Base-by-base conservation (phyloP, 2,113 vertebrate species). In the Hassar affinis region DNA sequence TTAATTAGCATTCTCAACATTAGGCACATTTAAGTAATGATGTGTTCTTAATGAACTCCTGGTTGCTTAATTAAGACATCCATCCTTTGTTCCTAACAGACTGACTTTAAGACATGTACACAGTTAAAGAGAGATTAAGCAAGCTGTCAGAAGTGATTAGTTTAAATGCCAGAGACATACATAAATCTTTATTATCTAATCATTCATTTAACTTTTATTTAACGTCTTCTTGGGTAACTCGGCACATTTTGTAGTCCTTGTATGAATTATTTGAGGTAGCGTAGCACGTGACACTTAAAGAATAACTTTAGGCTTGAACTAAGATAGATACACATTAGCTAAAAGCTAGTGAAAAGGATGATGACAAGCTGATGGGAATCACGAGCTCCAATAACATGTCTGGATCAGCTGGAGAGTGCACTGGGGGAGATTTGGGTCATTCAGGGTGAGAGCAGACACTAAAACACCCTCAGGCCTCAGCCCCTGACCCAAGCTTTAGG, bases 401-500 rank as follows among this genome's bases (percentile, higher is more conserved):
- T 74, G 84, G 90, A 72, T 85, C 61, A 83, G 69, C 54, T 83
- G 81, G 49, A 87, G 80, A 81, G 83, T 77, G 72, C 78, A 80
- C 42, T 30, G 68, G 54, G 49, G 79, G 27, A 66, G 35, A 61
- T 17, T 38, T 12, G 61, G 85, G 82, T 86, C 85, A 85, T 86
- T 85, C 72, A 35, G 79, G 84, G 89, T 83, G 89, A 91, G 85
- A 89, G 88, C 84, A 89, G 57, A 86, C 90, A 88, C 62, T 78
- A 35, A 77, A 77, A 56, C 89, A 64, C 0, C 89, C 90, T 84
- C 90, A 88, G 92, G 90, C 90, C 81, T 80, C 54, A 93, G 86
- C 83, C 88, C 90, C 88, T 91, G 90, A 89, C 90, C 87, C 84
- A 74, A 80, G 27, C 89, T 88, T 92, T 91, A 89, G 88, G 80